Conservation (phyloP, 1,140 invertebrate genomes). For the Drosophila paulistorum region DNA sequence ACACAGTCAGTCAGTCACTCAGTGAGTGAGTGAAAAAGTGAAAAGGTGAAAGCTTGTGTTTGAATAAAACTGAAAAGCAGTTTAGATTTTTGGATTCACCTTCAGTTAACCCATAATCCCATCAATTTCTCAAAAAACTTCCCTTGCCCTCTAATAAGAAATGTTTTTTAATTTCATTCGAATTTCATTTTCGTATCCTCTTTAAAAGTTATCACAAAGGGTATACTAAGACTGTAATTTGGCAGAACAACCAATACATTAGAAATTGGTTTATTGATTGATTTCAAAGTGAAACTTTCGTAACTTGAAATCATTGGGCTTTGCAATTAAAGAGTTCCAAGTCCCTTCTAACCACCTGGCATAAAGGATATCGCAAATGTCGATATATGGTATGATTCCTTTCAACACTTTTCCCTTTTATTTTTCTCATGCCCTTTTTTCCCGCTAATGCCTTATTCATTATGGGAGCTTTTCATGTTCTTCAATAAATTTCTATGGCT, state of each 20-base stretch:
- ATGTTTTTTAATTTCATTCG: conserved; percentile 15
- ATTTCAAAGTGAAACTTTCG: too few relatives aligned
- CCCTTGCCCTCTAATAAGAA: not conserved
- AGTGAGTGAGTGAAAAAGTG: not conserved
- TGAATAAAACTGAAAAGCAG: conserved; percentile 3
- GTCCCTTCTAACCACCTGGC: too few relatives aligned
- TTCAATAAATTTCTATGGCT: conserved; percentile 70
- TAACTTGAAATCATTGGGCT: too few relatives aligned
- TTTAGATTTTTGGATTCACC: conserved; percentile 5
- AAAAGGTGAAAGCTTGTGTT: conserved; percentile 20
- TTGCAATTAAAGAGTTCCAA: too few relatives aligned
- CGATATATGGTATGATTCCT: not conserved
- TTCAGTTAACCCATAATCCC: conserved; percentile 11
- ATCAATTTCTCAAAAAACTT: not conserved
- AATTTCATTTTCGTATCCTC: conserved; percentile 1
- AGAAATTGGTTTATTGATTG: too few relatives aligned
- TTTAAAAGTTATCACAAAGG: not conserved
- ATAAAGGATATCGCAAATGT: not conserved
- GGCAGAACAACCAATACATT: too few relatives aligned
- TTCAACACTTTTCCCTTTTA: conserved; percentile 4
- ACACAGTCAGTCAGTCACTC: not conserved
- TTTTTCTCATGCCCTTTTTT: not conserved
- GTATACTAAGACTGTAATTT: not conserved
- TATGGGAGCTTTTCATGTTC: conserved; percentile 60
- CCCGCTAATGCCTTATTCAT: conserved; percentile 39